These are phyloP conservation scores for Chelidonichthys spinosus DNA, from an alignment of 2,797 vertebrate species.

Conservation along the genomic window DNA sequence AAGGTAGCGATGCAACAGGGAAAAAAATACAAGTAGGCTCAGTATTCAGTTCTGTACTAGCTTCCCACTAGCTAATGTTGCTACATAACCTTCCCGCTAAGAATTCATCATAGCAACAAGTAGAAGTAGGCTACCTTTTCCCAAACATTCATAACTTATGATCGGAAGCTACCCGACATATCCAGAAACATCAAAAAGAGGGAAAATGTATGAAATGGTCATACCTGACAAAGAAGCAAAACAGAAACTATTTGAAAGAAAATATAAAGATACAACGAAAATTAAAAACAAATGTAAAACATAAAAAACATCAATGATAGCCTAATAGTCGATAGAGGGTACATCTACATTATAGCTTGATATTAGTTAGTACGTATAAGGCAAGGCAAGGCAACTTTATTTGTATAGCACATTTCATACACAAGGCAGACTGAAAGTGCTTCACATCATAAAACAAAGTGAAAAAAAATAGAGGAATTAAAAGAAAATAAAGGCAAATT, in stretches of 20 bases:
- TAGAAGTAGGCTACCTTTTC: not conserved
- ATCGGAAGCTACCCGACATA: fast-evolving
- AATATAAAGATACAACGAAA: not conserved
- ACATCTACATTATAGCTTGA: not conserved
- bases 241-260: not conserved
- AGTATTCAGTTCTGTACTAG: no score
- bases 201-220: not conserved
- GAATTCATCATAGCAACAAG: not conserved
- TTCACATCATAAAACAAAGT: no score
- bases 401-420: no score
- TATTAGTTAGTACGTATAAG: not conserved
- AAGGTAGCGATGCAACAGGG: not conserved
- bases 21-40: not conserved
- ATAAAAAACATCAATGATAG: fast-evolving
- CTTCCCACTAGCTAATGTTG: not conserved
- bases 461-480: no score
- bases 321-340: fast-evolving
- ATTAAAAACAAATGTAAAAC: not conserved
- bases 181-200: not conserved
- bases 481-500: no score
- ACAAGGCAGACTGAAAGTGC: no score
- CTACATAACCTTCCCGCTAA: not conserved
- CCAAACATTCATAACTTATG: not conserved
- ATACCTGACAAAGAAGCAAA: not conserved
- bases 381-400: no score